These are phyloP conservation scores for Leucophora obtusa DNA, from an alignment of 2,888 invertebrate genomes.

Conservation along the genomic window DNA sequence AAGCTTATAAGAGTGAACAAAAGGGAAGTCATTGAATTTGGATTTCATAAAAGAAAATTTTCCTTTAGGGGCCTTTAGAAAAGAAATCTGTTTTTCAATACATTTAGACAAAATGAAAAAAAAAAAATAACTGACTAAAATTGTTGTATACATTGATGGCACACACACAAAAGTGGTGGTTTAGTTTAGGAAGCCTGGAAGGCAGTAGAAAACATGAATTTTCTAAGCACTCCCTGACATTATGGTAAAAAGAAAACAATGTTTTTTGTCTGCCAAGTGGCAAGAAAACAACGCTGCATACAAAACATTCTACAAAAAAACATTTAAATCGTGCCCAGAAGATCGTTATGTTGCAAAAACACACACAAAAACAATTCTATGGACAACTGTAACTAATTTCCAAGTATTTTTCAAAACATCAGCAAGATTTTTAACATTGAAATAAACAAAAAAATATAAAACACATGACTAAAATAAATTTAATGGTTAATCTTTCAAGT, in stretches of 20 bases:
- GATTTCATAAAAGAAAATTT: conserved; percentile 40
- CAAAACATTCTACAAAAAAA: conserved; percentile 41
- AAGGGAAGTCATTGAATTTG: conserved; percentile 56
- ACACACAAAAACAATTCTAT: conserved; percentile 2
- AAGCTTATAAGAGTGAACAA: conserved; percentile 20
- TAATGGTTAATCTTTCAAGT: not conserved
- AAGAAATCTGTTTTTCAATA: conserved; percentile 58
- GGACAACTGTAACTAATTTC: conserved; percentile 42
- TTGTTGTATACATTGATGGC: not conserved
- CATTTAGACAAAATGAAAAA: conserved; percentile 5
- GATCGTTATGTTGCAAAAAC: conserved; percentile 42
- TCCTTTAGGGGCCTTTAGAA: conserved; percentile 54
- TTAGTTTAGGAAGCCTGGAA: conserved; percentile 40
- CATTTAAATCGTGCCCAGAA: conserved; percentile 57
- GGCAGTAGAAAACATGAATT: conserved; percentile 43
- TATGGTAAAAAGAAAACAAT: conserved; percentile 29
- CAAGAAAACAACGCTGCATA: conserved; percentile 27
- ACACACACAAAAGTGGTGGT: conserved; percentile 19
- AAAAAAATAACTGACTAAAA: conserved; percentile 20
- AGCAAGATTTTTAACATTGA: not conserved
- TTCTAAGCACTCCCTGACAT: conserved; percentile 56
- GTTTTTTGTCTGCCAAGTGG: conserved; percentile 51
- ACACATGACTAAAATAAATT: not conserved
- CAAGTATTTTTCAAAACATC: conserved; percentile 23
- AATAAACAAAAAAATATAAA: not conserved